Base-by-base conservation (phyloP, 1,140 invertebrate genomes). In the Trichonephila inaurata region DNA sequence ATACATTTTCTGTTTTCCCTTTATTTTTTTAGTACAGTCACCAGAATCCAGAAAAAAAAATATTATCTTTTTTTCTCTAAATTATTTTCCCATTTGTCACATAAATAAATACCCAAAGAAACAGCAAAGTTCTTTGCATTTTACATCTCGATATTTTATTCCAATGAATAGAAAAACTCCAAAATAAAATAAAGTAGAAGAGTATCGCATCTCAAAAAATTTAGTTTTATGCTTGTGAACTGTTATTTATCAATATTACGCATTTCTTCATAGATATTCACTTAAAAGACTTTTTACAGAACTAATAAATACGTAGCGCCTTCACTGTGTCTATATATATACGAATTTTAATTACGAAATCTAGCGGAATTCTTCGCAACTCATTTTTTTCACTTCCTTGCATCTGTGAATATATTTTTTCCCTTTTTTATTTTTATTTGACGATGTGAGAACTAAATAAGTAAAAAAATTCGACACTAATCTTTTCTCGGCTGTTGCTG, bases 401-500 rank as follows among this genome's bases (percentile, higher is more conserved):
- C 21, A 64, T 64, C 62, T 21, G 6, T 0, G 62, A 7, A 12
- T 10, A 18, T 21, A 6, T 64, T 51, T 40, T 60, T 8, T 7
- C 10, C 16, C 24, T 69, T 24, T 44, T 28, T 51, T 51, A 40
- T 4, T 40, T 40, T 40, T 40, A 51, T 51, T 10, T 14, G 58
- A 44, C 33, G 51, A 51, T 51, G 51, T 51, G 51, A 62, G 24
- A 69, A 69, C 21, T 21, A 33, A 40, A 69, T 44, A 33, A 69
- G 66, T 44, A 89, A 69, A 69, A 89, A 64, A 69, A 40, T 40
- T 44, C 18, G 61, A 19, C 64, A 21, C 64, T 89, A 44, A 66
- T 69, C 64, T 69, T 89, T 61, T 69, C 33, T 89, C n/a, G 8
- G n/a, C 24, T 89, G 62, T 58, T 89, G 61, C 66, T 69, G 33